phyloP scores from a whole-genome alignment of 2,888 invertebrate genomes.

The Papilio demoleus region DNA sequence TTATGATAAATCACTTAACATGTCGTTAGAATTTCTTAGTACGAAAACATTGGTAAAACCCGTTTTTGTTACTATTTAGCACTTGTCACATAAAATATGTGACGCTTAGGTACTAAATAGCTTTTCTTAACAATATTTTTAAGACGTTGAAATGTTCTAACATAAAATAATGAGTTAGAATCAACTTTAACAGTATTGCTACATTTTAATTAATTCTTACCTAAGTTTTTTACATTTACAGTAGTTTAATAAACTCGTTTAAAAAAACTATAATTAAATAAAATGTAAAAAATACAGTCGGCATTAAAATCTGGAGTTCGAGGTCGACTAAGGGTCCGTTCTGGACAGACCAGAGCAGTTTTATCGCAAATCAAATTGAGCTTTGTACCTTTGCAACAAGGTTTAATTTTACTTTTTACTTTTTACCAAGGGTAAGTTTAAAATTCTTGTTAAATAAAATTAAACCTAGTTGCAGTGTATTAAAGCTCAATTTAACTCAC shows the following conservation, averaged over 20 bases:
- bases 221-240: neutral
- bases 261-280: neutral
- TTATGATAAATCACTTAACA: neutral
- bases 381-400: no score
- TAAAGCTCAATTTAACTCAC: no score
- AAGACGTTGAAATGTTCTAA: no score
- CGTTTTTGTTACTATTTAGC: constrained; percentile 23
- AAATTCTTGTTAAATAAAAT: no score
- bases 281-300: neutral
- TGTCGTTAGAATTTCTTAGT: neutral
- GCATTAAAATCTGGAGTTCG: constrained; percentile 6
- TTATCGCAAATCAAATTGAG: no score
- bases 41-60: constrained; percentile 15
- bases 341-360: no score
- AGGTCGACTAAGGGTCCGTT: no score
- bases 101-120: constrained; percentile 7
- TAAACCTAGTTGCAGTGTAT: no score
- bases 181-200: no score
- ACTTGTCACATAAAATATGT: constrained; percentile 14
- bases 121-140: neutral
- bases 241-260: neutral
- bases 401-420: no score
- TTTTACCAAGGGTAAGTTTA: no score
- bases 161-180: no score
- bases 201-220: neutral